Evolutionary conservation across 2,888 invertebrate genomes (phyloP), one percentile per base, ranked within the genome.

Genomic region (Hymenopus coronatus): DNA sequence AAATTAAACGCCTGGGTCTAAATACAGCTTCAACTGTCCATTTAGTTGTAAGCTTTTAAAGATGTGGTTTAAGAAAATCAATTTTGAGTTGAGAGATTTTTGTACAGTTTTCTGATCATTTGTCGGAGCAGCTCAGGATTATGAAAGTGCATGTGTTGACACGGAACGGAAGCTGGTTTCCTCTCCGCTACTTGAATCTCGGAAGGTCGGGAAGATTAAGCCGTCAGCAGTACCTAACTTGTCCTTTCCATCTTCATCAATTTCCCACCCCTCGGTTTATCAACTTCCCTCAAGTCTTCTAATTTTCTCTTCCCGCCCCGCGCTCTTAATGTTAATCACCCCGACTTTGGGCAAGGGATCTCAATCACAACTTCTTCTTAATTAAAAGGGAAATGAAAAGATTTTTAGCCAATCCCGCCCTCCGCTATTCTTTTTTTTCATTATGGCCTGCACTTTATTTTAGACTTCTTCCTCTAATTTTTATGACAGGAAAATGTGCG

Each of bases 331-430:
- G 82, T 89, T 88, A 89, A 88, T 88, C 89, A 88, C 88, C 81
- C 54, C 83, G n/a, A 33, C 28, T 85, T 88, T 82, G 85, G 86
- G 89, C 46, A 86, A 54, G 82, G 82, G 83, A 88, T 89, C 89
- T 89, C 88, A 89, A 89, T 89, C 89, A 88, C 86, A 89, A 89
- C 88, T 89, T 84, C 82, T 85, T 83, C 89, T 89, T 88, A 89
- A 89, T 89, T 89, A 88, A 89, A 89, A 89, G 88, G 86, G 89
- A 86, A 85, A 88, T 87, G 87, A 82, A 87, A 87, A 87, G 87
- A 33, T 87, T 87, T 87, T 87, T 82, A 81, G n/a, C 87, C 54
- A 70, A 70, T 70, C 54, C 54, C 1, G 20, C 54, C 54, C 8
- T 70, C 54, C 25, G 20, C 54, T 25, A 3, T 46, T 20, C 20